Evolutionary conservation across 2,113 vertebrate genomes (phyloP).

Genomic region (Melospiza melodia): DNA sequence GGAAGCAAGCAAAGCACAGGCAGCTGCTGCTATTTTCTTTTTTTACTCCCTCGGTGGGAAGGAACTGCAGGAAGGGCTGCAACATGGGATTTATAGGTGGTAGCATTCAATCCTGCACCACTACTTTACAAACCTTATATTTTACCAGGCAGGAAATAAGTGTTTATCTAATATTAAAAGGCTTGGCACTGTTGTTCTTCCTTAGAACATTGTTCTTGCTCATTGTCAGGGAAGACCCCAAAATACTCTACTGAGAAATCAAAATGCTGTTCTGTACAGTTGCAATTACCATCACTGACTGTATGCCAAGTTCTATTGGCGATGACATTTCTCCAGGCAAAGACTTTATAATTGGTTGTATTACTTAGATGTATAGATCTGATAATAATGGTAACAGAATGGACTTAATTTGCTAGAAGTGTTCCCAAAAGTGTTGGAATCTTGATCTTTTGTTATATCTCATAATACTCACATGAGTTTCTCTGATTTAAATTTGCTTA

Average conservation of each 20-base stretch:
- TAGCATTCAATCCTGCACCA: neutral
- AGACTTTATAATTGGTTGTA: neutral
- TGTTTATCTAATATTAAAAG: neutral
- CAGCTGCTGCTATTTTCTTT: neutral
- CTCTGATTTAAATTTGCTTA: neutral
- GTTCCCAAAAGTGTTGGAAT: neutral
- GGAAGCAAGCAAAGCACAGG: neutral
- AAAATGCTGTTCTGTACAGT: neutral
- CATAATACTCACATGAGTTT: accelerated
- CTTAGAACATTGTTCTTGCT: neutral
- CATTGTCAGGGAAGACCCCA: neutral
- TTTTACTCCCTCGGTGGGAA: neutral
- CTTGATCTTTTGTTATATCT: neutral
- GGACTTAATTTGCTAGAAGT: neutral
- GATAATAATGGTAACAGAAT: neutral
- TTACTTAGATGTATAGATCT: neutral
- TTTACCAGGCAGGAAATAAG: neutral
- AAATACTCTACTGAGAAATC: neutral
- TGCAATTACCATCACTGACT: neutral
- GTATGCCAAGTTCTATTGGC: neutral
- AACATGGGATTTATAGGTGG: neutral
- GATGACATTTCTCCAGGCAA: neutral
- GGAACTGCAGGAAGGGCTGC: neutral
- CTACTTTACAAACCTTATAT: neutral
- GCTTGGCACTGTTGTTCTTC: neutral